phyloP scores from a whole-genome alignment of 92 coral and sea anemone species.

The Scolanthus callimorphus region DNA sequence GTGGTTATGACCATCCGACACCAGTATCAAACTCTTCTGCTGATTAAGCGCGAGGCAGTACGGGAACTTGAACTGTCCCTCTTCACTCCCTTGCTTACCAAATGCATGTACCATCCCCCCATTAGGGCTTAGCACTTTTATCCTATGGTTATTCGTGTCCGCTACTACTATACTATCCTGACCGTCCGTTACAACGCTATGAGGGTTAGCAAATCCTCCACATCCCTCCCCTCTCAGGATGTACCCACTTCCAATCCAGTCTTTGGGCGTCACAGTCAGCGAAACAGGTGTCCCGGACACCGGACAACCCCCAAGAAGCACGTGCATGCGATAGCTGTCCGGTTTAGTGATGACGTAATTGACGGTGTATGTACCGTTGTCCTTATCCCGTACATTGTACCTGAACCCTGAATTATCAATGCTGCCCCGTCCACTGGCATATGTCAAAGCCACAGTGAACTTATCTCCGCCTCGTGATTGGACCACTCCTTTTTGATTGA shows the following conservation, averaged over 20 bases:
- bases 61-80: slow-evolving; percentile 67
- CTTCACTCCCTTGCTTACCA: slow-evolving; percentile 48
- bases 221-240: slow-evolving; percentile 56
- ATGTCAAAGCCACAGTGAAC: slow-evolving; percentile 23
- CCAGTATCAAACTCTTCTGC: slow-evolving; percentile 34
- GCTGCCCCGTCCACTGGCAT: slow-evolving; percentile 31
- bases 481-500: slow-evolving; percentile 43
- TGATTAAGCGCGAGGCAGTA: slow-evolving; percentile 58
- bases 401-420: slow-evolving; percentile 56
- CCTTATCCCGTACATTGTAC: slow-evolving; percentile 49
- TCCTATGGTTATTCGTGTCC: slow-evolving; percentile 63
- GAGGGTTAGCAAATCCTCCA: slow-evolving; percentile 72
- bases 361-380: slow-evolving; percentile 57
- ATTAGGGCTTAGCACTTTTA: slow-evolving; percentile 40
- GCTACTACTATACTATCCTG: slow-evolving; percentile 52
- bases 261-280: slow-evolving; percentile 63
- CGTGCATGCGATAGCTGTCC: slow-evolving; percentile 54
- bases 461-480: slow-evolving; percentile 69
- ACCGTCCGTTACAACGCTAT: slow-evolving; percentile 41
- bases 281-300: slow-evolving; percentile 51
- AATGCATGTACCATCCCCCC: slow-evolving; percentile 43
- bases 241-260: slow-evolving; percentile 68
- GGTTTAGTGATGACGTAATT: slow-evolving; percentile 56
- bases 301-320: slow-evolving; percentile 48
- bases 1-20: slow-evolving; percentile 73